A percentile compares a stretch with the other conserved stretches of the same genome.
These are phyloP conservation scores for Drosophila suboccidentalis DNA, from an alignment of 2,888 invertebrate species.

Conservation along the genomic window DNA sequence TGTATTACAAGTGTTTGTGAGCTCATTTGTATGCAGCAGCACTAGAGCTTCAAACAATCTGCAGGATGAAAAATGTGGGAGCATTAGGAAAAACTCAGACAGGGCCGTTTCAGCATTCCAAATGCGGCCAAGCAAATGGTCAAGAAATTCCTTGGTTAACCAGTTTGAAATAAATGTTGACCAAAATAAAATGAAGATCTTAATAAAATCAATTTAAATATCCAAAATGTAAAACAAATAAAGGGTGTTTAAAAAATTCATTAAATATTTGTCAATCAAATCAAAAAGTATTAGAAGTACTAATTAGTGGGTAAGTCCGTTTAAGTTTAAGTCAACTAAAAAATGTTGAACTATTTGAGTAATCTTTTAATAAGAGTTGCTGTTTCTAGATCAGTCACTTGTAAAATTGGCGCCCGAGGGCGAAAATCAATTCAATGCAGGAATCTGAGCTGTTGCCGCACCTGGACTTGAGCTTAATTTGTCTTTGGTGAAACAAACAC, in stretches of 20 bases:
- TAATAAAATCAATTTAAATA: too few species aligned
- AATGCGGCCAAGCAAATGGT: neutral
- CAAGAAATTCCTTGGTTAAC: neutral
- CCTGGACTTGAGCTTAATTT: conserved; percentile 39
- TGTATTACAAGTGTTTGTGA: conserved; percentile 58
- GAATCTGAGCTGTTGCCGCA: conserved; percentile 12
- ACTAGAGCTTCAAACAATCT: conserved; percentile 14
- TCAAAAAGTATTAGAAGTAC: too few species aligned
- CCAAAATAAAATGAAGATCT: too few species aligned
- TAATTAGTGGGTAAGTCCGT: too few species aligned
- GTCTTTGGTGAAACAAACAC: conserved; percentile 51
- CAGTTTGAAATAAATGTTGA: neutral
- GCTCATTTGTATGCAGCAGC: conserved; percentile 60
- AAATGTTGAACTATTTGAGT: neutral
- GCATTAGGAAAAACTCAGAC: neutral
- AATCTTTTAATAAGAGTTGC: neutral
- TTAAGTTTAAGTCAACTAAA: neutral
- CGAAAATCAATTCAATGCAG: conserved; percentile 14
- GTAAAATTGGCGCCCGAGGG: conserved; percentile 15
- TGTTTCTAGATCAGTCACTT: neutral
- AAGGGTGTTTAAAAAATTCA: too few species aligned
- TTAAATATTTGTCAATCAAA: too few species aligned
- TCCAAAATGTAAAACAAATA: too few species aligned
- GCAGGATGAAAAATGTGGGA: neutral
- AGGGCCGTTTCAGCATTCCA: conserved; percentile 7